Evolutionary conservation across 2,888 invertebrate genomes (phyloP).

Genomic region (Lomographa bimaculata): DNA sequence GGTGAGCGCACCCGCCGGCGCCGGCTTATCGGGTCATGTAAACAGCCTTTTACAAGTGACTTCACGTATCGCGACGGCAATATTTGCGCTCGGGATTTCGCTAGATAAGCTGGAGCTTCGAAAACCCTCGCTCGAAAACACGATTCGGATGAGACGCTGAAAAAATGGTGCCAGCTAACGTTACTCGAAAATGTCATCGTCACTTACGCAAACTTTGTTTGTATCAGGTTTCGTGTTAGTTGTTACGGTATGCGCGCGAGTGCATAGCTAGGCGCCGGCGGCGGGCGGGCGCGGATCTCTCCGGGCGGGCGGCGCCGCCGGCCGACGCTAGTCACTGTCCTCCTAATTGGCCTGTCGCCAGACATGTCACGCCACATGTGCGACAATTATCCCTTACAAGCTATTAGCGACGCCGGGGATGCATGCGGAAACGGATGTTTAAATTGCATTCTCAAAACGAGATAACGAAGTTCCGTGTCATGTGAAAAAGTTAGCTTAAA

Average conservation of each 20-base stretch:
- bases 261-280: constrained; percentile 21
- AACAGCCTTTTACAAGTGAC: constrained; percentile 75
- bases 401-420: constrained; percentile 71
- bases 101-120: constrained; percentile 56
- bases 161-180: constrained; percentile 36
- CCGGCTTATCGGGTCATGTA: constrained; percentile 74
- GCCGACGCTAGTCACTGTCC: constrained; percentile 50
- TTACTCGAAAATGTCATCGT: constrained; percentile 39
- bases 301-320: constrained; percentile 50
- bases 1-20: constrained; percentile 71
- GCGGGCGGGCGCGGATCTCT: constrained; percentile 31
- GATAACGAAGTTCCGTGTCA: constrained; percentile 68
- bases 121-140: constrained; percentile 45
- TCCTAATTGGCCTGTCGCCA: constrained; percentile 83
- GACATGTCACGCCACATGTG: constrained; percentile 69
- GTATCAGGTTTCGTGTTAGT: constrained; percentile 51
- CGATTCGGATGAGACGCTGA: constrained; percentile 35
- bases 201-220: constrained; percentile 41
- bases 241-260: constrained; percentile 39
- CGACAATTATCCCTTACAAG: constrained; percentile 79
- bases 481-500: constrained; percentile 11
- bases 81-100: constrained; percentile 73
- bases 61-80: constrained; percentile 57
- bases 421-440: constrained; percentile 82
- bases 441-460: constrained; percentile 72